phyloP scores from a whole-genome alignment of 2,888 invertebrate genomes.

The Aromia moschata region DNA sequence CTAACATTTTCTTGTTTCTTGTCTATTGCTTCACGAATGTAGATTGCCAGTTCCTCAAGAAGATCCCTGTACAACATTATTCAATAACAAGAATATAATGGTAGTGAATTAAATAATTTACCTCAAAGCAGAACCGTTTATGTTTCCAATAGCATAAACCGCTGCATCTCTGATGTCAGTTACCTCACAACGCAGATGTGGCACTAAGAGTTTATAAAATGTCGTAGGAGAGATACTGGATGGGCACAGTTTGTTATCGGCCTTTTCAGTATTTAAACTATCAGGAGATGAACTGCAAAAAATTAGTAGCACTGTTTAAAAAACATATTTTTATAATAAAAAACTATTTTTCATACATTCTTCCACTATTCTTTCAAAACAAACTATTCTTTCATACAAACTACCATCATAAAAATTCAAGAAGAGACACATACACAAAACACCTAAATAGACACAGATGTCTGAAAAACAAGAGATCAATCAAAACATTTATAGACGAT shows the following conservation, averaged over 20 bases:
- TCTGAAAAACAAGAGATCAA: too few species aligned
- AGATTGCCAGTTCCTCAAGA: constrained; percentile 92
- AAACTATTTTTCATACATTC: background rate
- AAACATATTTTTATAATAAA: background rate
- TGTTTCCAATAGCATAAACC: constrained; percentile 92
- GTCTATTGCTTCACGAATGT: constrained; percentile 95
- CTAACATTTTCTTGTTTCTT: constrained; percentile 97
- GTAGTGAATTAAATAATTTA: constrained; percentile 59
- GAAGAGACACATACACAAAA: too few species aligned
- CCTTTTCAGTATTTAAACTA: constrained; percentile 84
- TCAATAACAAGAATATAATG: constrained; percentile 15
- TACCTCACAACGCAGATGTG: constrained; percentile 91
- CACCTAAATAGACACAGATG: too few species aligned
- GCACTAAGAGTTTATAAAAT: constrained; percentile 92
- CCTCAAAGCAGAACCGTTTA: constrained; percentile 95
- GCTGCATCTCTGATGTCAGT: constrained; percentile 94
- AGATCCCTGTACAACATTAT: constrained; percentile 76
- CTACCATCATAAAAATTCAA: too few species aligned
- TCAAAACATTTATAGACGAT: too few species aligned
- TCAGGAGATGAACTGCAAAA: constrained; percentile 86
- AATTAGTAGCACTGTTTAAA: constrained; percentile 39
- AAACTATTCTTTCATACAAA: constrained; percentile 4
- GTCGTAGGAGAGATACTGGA: constrained; percentile 82
- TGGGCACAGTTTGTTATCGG: constrained; percentile 72
- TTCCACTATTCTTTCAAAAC: background rate